Evolutionary conservation across 2,888 invertebrate species (phyloP), one percentile per base, ranked within the genome.

Genomic region (Nomada fucata): DNA sequence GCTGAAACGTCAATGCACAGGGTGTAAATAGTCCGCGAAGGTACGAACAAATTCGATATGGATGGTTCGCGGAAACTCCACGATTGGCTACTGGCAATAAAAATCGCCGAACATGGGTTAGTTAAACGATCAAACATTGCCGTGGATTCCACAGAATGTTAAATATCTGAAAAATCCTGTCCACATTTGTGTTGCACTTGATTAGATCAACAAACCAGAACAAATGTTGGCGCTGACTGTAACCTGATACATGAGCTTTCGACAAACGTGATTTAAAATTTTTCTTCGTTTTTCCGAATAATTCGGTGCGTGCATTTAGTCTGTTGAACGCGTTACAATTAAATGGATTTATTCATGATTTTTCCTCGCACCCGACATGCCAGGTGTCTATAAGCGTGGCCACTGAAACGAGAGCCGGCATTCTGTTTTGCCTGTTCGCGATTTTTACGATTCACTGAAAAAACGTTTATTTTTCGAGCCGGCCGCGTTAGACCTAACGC

Each of bases 401-500:
- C 11, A 42, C 42, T n/a, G 20, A 64, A 59, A 44, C 65, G 18
- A 5, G n/a, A n/a, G 42, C 52, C 26, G 20, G 11, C 53, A 36
- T 71, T 74, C 63, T 57, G 70, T 70, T 68, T 64, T 55, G 36
- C 50, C 26, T 44, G 29, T 18, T 52, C 42, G 29, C 42, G 72
- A 78, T 65, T 75, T 77, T 80, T 76, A 73, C 76, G 76, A 76
- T 26, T 44, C 59, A 57, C 29, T 52, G 59, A 57, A 42, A 61
- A 61, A 52, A 72, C 81, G 76, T 76, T 83, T 77, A 83, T 69
- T 82, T 89, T 88, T 89, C 69, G 77, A 75, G 52, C 65, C 55
- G 57, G 70, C 76, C 71, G 72, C 73, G 82, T 86, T 86, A 86
- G 75, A 85, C 74, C 65, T 80, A 85, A 89, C 82, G 76, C 81